Evolutionary conservation across 2,113 vertebrate genomes (phyloP).

Genomic region (Syngnathus scovelli): DNA sequence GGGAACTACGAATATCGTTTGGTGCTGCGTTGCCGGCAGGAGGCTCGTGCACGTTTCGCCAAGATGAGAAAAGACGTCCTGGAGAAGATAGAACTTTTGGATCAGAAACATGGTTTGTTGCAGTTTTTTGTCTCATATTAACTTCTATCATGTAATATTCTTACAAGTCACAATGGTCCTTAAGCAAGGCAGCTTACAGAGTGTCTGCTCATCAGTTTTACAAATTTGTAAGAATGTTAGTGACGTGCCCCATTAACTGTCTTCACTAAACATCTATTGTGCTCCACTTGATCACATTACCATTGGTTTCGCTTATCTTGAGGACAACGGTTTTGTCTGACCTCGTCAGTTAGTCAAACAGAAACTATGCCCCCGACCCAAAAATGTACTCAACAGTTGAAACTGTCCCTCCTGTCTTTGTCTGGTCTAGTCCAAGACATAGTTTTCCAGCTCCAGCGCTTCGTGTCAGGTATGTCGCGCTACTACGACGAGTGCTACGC

Average conservation of each 20-base stretch:
- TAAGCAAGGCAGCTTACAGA: not conserved
- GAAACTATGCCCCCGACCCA: not conserved
- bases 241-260: not conserved
- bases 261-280: not conserved
- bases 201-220: not conserved
- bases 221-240: not conserved
- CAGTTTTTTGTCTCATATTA: not conserved
- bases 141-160: too few relatives aligned
- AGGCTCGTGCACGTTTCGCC: constrained; percentile 89
- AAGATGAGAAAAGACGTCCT: constrained; percentile 98
- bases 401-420: not conserved
- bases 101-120: constrained; percentile 91
- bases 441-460: constrained; percentile 97
- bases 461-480: constrained; percentile 93
- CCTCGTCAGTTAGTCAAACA: not conserved
- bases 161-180: too few relatives aligned
- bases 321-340: not conserved
- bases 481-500: constrained; percentile 94
- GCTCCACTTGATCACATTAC: not conserved
- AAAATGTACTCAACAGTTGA: not conserved
- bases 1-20: constrained; percentile 97
- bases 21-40: constrained; percentile 91
- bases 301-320: not conserved
- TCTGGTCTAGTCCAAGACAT: constrained; percentile 89
- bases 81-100: constrained; percentile 96